A percentile compares a stretch with the other conserved stretches of the same genome.
phyloP scores from a whole-genome alignment of 2,888 invertebrate species.

The Dilophus febrilis region DNA sequence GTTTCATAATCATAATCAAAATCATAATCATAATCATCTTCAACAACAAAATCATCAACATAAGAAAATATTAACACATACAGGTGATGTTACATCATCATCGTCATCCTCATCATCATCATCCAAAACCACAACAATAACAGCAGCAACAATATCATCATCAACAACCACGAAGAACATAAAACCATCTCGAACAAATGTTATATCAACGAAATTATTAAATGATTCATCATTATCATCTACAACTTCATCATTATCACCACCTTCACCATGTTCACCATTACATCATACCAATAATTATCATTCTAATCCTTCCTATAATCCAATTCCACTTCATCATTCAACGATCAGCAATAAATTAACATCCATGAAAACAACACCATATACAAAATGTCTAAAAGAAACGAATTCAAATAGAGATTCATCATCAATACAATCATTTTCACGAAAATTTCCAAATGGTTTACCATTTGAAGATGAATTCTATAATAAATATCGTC shows the following conservation, averaged over 20 bases:
- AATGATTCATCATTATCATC: background rate
- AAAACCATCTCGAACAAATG: too few relatives aligned
- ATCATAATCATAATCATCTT: too few relatives aligned
- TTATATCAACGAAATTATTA: background rate
- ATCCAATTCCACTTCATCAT: too few relatives aligned
- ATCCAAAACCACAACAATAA: background rate
- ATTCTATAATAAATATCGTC: slow-evolving; percentile 15
- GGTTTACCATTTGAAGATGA: slow-evolving; percentile 30
- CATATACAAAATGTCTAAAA: slow-evolving; percentile 7
- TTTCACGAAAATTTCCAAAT: slow-evolving; percentile 28
- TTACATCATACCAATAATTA: too few relatives aligned
- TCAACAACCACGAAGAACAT: too few relatives aligned
- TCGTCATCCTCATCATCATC: slow-evolving; percentile 4
- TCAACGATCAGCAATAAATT: too few relatives aligned
- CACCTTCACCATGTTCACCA: too few relatives aligned
- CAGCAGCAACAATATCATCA: background rate
- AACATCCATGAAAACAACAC: background rate
- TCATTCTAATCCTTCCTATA: too few relatives aligned
- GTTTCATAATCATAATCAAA: slow-evolving; percentile 13
- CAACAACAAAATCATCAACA: too few relatives aligned
- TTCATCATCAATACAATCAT: slow-evolving; percentile 12
- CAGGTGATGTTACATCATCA: background rate
- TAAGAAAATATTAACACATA: too few relatives aligned
- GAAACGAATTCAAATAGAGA: slow-evolving; percentile 8
- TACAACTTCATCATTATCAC: too few relatives aligned